Evolutionary conservation across 2,113 vertebrate genomes (phyloP).

Genomic region (Scolopax mira): DNA sequence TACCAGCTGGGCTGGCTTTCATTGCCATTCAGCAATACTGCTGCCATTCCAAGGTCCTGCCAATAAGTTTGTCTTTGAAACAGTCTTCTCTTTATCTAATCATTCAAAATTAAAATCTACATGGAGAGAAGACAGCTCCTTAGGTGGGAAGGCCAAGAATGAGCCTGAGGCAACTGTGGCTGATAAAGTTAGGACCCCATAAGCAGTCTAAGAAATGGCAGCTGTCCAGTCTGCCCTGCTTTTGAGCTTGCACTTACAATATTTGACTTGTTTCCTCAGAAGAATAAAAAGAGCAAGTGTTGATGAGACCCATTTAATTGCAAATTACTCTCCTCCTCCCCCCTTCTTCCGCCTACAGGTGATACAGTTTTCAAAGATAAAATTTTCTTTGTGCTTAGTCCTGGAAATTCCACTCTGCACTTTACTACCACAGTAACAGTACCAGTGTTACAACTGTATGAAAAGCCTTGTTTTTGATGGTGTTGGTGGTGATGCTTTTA

Average conservation of each 20-base stretch:
- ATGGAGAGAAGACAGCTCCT: background rate
- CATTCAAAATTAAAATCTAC: background rate
- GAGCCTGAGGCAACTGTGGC: background rate
- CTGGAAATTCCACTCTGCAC: background rate
- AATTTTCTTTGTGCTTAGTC: background rate
- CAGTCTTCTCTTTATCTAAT: constrained; percentile 6
- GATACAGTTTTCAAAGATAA: background rate
- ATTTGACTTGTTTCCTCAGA: constrained; percentile 24
- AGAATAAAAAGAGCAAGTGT: background rate
- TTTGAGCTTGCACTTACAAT: constrained; percentile 3
- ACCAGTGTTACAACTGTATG: background rate
- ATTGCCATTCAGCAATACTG: background rate
- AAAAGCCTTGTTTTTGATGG: background rate
- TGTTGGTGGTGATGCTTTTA: background rate
- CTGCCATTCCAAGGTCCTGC: background rate
- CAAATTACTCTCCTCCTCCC: background rate
- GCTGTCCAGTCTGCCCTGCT: background rate
- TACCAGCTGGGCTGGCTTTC: background rate
- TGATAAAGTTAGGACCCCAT: background rate
- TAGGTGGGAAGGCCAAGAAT: background rate
- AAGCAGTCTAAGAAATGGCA: background rate
- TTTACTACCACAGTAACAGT: background rate
- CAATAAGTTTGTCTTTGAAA: background rate
- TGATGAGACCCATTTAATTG: constrained; percentile 19
- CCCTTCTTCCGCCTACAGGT: background rate